phyloP scores from a whole-genome alignment of 2,797 vertebrate genomes.

The Eleutherodactylus coqui region DNA sequence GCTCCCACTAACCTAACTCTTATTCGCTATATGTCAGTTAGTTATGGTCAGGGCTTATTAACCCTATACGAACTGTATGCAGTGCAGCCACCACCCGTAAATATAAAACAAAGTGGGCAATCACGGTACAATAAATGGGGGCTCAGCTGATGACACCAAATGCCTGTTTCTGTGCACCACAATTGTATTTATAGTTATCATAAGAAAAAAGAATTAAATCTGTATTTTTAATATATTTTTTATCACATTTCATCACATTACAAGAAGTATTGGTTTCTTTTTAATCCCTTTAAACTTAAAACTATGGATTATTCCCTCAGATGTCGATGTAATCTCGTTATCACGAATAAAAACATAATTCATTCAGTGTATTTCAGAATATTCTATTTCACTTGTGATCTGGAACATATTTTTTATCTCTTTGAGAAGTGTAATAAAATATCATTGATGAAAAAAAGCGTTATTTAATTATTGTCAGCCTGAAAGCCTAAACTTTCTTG shows the following conservation, averaged over 20 bases:
- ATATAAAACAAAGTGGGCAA: too few relatives aligned
- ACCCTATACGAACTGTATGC: too few relatives aligned
- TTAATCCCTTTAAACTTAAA: neutral
- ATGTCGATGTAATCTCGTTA: conserved; percentile 51
- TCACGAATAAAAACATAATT: conserved; percentile 57
- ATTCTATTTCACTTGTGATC: conserved; percentile 64
- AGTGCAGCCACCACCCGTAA: too few relatives aligned
- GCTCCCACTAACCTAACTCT: too few relatives aligned
- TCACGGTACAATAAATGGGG: too few relatives aligned
- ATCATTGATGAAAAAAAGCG: conserved; percentile 74
- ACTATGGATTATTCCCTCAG: conserved; percentile 55
- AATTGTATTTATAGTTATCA: too few relatives aligned
- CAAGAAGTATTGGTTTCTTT: neutral
- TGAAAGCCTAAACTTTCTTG: conserved; percentile 78
- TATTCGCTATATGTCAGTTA: too few relatives aligned
- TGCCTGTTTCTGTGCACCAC: too few relatives aligned
- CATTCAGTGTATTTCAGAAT: conserved; percentile 60
- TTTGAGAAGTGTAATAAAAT: conserved; percentile 68
- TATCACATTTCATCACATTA: neutral
- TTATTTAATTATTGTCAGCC: conserved; percentile 77
- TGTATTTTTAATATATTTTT: neutral
- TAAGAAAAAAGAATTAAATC: too few relatives aligned
- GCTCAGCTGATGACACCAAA: too few relatives aligned
- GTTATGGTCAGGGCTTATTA: too few relatives aligned
- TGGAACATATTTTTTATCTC: conserved; percentile 66